A percentile compares a stretch with the other conserved stretches of the same genome.
phyloP scores from a whole-genome alignment of 2,113 vertebrate species.

The Romanogobio albipinnatus region DNA sequence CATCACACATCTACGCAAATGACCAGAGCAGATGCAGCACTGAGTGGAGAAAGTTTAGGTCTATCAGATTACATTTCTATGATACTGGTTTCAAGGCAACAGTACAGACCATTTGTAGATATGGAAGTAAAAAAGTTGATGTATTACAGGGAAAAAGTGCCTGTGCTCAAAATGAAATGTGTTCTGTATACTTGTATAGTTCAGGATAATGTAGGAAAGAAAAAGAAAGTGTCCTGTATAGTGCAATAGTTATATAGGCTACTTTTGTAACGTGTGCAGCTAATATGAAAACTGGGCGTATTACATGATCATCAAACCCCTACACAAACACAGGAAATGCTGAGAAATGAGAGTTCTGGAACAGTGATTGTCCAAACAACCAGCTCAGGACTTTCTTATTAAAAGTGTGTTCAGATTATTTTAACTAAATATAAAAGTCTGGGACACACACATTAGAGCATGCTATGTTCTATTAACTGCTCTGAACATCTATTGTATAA shows the following conservation, averaged over 20 bases:
- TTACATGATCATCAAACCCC: not conserved
- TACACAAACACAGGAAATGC: slow-evolving; percentile 8
- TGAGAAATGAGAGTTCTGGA: slow-evolving; percentile 4
- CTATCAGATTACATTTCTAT: not conserved
- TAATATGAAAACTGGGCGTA: not conserved
- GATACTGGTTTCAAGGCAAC: not conserved
- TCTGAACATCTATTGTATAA: slow-evolving; percentile 7
- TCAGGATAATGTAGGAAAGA: not conserved
- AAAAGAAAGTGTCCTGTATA: not conserved
- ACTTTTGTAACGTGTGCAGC: not conserved
- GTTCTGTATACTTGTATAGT: not conserved
- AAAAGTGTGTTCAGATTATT: not conserved
- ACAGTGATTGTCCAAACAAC: slow-evolving; percentile 1
- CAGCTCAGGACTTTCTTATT: not conserved
- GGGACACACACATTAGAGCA: not conserved
- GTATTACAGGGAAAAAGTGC: not conserved
- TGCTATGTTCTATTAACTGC: not conserved
- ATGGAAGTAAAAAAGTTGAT: not conserved
- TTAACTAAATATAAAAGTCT: not conserved
- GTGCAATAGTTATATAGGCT: not conserved
- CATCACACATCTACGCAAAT: slow-evolving; percentile 16
- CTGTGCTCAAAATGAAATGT: not conserved
- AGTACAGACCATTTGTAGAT: not conserved
- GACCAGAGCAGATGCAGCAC: not conserved
- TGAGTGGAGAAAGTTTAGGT: not conserved